Conservation (phyloP, 2,113 vertebrate species). For the Chauna torquata region DNA sequence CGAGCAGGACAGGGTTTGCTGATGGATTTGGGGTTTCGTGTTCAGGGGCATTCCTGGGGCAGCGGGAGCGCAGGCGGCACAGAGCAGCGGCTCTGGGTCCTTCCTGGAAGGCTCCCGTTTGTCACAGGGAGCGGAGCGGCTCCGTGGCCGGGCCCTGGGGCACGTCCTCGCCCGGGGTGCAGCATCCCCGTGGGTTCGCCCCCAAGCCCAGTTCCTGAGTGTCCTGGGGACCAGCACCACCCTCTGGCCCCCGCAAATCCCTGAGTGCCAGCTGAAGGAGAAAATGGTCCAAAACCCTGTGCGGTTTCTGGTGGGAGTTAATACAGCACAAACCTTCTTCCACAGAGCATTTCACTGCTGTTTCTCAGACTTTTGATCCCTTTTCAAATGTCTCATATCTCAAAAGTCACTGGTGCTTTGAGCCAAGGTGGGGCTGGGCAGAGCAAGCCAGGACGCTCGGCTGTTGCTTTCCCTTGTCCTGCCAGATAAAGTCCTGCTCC, state of each 20-base stretch:
- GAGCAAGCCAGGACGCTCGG: background rate
- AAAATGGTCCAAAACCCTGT: constrained; percentile 52
- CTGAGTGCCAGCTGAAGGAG: background rate
- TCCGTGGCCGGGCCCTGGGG: fast-evolving
- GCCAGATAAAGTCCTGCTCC: background rate
- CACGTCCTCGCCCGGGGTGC: background rate
- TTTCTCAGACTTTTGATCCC: background rate
- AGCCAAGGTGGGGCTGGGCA: background rate
- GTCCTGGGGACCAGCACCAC: background rate
- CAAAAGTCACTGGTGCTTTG: background rate
- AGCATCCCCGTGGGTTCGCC: background rate
- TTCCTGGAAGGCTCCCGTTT: fast-evolving
- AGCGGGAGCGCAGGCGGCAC: fast-evolving
- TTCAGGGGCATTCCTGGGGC: background rate
- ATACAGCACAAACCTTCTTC: background rate
- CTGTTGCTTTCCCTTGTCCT: background rate
- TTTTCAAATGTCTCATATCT: background rate
- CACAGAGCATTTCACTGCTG: constrained; percentile 22
- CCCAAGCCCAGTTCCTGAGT: fast-evolving
- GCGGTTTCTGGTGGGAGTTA: constrained; percentile 60
- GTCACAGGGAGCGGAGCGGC: background rate
- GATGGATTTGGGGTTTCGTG: background rate
- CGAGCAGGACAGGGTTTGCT: background rate
- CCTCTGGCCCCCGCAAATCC: background rate
- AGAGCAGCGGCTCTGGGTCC: background rate